phyloP scores from a whole-genome alignment of 1,140 invertebrate species.

The Microplitis demolitor region DNA sequence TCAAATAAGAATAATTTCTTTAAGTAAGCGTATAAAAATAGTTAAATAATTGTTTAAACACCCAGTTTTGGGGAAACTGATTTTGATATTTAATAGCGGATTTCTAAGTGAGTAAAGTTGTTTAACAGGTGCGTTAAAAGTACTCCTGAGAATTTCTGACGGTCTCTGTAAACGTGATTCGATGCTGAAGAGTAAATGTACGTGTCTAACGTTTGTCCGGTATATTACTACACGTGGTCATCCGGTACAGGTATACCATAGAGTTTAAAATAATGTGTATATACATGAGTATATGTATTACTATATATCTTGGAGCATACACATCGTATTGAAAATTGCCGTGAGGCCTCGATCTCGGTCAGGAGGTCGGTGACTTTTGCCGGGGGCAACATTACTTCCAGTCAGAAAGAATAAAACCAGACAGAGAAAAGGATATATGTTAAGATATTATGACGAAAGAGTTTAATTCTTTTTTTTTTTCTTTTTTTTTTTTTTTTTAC shows the following conservation, averaged over 20 bases:
- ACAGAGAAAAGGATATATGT: background rate
- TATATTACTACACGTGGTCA: background rate
- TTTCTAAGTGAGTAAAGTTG: too few species aligned
- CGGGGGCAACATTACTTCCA: background rate
- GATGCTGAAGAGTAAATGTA: background rate
- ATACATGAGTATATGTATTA: too few species aligned
- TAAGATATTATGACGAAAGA: background rate
- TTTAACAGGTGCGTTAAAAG: background rate
- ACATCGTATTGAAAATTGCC: background rate
- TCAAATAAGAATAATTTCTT: too few species aligned
- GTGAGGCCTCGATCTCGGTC: conserved; percentile 21
- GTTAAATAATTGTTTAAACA: too few species aligned
- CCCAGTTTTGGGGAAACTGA: too few species aligned
- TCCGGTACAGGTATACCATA: background rate
- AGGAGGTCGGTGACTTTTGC: conserved; percentile 31
- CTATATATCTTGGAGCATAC: background rate
- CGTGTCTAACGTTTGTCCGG: conserved; percentile 6
- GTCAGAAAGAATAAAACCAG: background rate
- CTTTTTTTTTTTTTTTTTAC: background rate
- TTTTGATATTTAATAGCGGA: too few species aligned
- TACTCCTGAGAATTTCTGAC: too few species aligned
- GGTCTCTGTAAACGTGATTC: background rate
- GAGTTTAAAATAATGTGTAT: too few species aligned
- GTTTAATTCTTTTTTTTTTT: background rate
- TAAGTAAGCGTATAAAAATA: too few species aligned